Evolutionary conservation across 2,797 vertebrate genomes (phyloP).

Genomic region (Threskiornis aethiopicus): DNA sequence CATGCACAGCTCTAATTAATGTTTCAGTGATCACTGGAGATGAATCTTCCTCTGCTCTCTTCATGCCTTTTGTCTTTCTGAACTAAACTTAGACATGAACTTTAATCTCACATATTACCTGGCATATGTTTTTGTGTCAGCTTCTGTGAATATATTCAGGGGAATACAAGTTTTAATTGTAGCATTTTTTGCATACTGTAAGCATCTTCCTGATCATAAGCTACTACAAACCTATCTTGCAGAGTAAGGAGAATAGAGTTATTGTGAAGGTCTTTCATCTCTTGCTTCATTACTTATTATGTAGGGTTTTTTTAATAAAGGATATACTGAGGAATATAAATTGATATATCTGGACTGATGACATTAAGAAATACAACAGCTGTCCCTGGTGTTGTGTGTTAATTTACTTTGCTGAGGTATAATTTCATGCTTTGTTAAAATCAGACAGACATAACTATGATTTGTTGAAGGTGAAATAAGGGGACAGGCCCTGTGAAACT

Average conservation of each 20-base stretch:
- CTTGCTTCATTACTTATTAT: slow-evolving; percentile 47
- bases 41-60: background rate
- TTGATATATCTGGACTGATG: slow-evolving; percentile 18
- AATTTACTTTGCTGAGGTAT: slow-evolving; percentile 51
- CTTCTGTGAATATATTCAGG: background rate
- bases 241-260: background rate
- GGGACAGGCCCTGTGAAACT: background rate
- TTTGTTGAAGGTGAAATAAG: slow-evolving; percentile 43
- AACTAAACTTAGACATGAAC: background rate
- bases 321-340: background rate
- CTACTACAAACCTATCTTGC: background rate
- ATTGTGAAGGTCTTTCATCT: slow-evolving; percentile 17
- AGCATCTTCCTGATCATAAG: background rate
- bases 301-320: background rate
- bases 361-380: slow-evolving; percentile 18
- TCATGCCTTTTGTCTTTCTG: background rate
- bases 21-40: background rate
- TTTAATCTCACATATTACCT: background rate
- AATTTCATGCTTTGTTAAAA: slow-evolving; percentile 66
- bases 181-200: background rate
- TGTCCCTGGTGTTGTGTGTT: slow-evolving; percentile 11
- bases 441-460: background rate
- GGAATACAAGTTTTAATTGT: background rate
- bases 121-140: background rate
- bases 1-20: background rate